Conservation (phyloP, 2,797 vertebrate species). For the Megaceryle alcyon region DNA sequence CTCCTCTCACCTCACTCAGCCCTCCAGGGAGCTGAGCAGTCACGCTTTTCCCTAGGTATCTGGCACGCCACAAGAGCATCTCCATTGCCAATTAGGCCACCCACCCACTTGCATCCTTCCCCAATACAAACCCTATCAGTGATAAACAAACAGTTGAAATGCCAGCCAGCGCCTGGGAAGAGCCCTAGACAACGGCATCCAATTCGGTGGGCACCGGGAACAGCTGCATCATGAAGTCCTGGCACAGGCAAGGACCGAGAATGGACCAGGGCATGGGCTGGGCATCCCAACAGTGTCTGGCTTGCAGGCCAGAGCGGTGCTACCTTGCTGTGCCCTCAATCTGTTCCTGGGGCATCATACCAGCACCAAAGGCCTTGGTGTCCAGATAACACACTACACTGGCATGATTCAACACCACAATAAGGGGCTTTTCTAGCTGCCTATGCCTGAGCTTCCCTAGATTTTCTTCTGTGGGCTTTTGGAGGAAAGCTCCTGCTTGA, state of each 20-base stretch:
- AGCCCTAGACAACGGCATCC: neutral
- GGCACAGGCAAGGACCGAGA: neutral
- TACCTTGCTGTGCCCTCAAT: neutral
- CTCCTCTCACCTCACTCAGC: neutral
- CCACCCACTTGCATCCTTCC: constrained; percentile 62
- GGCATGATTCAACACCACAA: rapidly evolving
- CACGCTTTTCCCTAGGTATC: constrained; percentile 40
- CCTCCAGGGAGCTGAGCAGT: constrained; percentile 31
- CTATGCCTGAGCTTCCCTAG: neutral
- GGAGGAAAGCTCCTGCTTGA: neutral
- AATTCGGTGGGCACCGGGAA: rapidly evolving
- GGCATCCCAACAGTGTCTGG: neutral
- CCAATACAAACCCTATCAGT: constrained; percentile 48
- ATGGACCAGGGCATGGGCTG: rapidly evolving
- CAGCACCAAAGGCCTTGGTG: neutral
- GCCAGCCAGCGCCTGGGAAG: constrained; percentile 42
- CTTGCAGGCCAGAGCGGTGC: neutral
- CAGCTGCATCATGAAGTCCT: neutral
- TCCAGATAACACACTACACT: rapidly evolving
- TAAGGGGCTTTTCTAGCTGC: neutral
- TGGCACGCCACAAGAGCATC: constrained; percentile 44
- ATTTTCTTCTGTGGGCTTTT: neutral
- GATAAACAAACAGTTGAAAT: constrained; percentile 63
- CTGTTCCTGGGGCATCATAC: neutral
- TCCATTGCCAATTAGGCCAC: constrained; percentile 67